Conservation (phyloP, 2,888 invertebrate genomes). For the Periphyllus acericola region DNA sequence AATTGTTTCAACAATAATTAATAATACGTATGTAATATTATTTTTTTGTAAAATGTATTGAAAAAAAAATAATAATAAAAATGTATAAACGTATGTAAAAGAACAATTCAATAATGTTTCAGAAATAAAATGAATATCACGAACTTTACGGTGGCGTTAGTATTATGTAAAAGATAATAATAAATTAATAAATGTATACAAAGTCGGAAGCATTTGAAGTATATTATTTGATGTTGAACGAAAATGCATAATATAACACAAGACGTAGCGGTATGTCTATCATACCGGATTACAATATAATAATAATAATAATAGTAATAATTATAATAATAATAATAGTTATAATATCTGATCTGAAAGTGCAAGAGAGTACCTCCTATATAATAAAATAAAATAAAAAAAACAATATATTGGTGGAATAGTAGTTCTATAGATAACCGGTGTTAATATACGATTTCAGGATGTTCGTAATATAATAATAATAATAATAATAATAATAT, state of each 20-base stretch:
- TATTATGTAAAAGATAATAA: background rate
- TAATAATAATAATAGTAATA: background rate
- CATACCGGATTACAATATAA: background rate
- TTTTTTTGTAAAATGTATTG: background rate
- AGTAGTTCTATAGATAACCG: background rate
- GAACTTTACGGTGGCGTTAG: background rate
- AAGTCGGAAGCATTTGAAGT: background rate
- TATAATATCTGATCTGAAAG: background rate
- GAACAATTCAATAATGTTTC: background rate
- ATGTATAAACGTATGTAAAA: background rate
- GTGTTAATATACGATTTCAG: background rate
- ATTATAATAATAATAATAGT: background rate
- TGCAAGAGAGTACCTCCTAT: background rate
- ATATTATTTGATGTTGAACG: background rate
- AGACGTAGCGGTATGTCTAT: background rate
- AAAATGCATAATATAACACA: background rate
- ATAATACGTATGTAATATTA: too few species aligned
- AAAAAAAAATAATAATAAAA: background rate
- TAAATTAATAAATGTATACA: background rate
- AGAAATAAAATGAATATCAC: background rate
- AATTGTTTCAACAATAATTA: background rate
- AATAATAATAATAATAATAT: background rate
- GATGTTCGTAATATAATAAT: background rate
- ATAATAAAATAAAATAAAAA: background rate
- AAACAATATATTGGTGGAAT: background rate